Base-by-base conservation (phyloP, 2,797 vertebrate species). In the Sylvia borin region DNA sequence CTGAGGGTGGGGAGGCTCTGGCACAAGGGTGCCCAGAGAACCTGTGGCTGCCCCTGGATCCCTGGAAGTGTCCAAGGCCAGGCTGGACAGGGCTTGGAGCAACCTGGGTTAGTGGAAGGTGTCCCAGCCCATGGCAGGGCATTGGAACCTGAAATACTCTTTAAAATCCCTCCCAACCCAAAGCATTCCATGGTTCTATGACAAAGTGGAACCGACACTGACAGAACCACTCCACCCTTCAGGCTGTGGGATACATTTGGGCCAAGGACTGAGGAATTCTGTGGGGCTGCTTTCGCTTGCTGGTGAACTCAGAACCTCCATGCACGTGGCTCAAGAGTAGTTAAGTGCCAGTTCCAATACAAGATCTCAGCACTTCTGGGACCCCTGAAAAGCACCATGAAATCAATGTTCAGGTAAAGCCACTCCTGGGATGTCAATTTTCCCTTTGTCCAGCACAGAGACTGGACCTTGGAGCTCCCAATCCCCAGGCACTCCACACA, bases 71-170 rank as follows among this genome's bases (percentile, higher is more conserved):
- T 13, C 2, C 76, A 6, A 53, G 12, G 25, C 5, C n/a, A 66
- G n/a, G 14, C 0, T 73, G 29, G 60, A 18, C 0, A 0, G 9
- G 10, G 16, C 29, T 74, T 34, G 25, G 61, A 54, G 7, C 1
- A 53, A 0, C 25, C 29, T 47, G 61, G n/a, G 11, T 2, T 1
- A 4, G 47, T 54, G 31, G 2, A 19, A 67, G 7, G 15, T 67
- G 85, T 54, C 54, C 61, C 54, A 54, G n/a, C 25, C 51, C 12
- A 1, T 13, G 34, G 47, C n/a, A 54, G 12, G 4, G 31, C 2
- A 1, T 16, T 32, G 11, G 55, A 43, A 43, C 6, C 31, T 6
- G 15, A 61, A 31, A 48, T 40, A 9, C 68, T 29, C 32, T 29
- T n/a, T 50, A 43, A n/a, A 34, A 32, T 70, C 5, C 24, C 36